Conservation (phyloP, 1,140 invertebrate species). For the Nephila pilipes region DNA sequence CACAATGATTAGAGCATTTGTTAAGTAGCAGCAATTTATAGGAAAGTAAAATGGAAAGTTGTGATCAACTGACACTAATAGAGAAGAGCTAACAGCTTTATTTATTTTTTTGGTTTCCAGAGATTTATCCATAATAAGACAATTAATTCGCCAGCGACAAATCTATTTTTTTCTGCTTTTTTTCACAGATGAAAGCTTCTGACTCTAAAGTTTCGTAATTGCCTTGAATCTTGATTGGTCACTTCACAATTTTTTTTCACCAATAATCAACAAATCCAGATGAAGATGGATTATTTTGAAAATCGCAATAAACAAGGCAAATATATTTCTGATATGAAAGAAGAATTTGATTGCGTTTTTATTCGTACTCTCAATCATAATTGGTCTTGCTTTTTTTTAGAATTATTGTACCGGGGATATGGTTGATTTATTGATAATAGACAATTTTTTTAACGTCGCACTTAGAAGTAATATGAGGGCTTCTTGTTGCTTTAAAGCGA, state of each 20-base stretch:
- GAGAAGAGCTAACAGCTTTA: slow-evolving; percentile 7
- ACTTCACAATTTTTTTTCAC: neutral
- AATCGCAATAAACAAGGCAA: neutral
- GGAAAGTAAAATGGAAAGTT: slow-evolving; percentile 64
- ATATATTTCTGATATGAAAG: neutral
- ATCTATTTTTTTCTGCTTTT: neutral
- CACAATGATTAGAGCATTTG: slow-evolving; percentile 61
- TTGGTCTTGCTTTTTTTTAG: no score
- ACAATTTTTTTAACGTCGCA: no score
- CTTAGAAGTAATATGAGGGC: no score
- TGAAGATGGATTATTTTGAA: neutral
- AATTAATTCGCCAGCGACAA: slow-evolving; percentile 46
- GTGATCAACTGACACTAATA: slow-evolving; percentile 61
- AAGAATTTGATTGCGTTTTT: neutral
- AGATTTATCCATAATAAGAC: slow-evolving; percentile 63
- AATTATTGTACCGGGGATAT: no score
- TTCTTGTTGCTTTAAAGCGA: no score
- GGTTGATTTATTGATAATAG: no score
- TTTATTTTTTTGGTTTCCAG: slow-evolving; percentile 10
- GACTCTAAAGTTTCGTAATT: slow-evolving; percentile 34
- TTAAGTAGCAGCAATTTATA: slow-evolving; percentile 68
- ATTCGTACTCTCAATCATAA: neutral
- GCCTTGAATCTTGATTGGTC: neutral
- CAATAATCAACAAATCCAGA: neutral
- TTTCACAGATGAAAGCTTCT: slow-evolving; percentile 11